Conservation (phyloP, 2,888 invertebrate genomes). For the Candidula unifasciata region DNA sequence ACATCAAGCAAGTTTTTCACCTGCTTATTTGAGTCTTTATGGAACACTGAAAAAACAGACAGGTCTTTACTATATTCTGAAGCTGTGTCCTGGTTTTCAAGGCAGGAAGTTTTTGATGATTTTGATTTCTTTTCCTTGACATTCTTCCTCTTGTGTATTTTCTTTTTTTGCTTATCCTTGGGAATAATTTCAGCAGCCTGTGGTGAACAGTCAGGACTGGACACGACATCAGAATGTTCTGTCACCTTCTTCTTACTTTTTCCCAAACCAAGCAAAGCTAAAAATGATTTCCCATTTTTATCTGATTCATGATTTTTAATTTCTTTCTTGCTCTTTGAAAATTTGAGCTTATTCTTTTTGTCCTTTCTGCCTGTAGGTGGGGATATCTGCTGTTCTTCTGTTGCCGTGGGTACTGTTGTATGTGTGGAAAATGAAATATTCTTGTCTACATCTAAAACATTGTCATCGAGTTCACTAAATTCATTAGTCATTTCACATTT, state of each 20-base stretch:
- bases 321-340: slow-evolving; percentile 57
- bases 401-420: not conserved
- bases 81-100: slow-evolving; percentile 35
- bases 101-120: not conserved
- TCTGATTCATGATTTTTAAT: slow-evolving; percentile 43
- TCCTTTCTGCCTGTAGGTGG: slow-evolving; percentile 37
- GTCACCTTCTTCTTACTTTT: slow-evolving; percentile 65
- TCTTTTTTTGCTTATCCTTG: not conserved
- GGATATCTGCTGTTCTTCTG: not conserved
- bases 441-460: no score
- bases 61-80: slow-evolving; percentile 62
- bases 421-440: not conserved
- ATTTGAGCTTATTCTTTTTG: slow-evolving; percentile 61
- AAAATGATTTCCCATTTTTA: slow-evolving; percentile 70
- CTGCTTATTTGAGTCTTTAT: slow-evolving; percentile 31
- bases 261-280: slow-evolving; percentile 66
- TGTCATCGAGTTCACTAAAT: not conserved
- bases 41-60: slow-evolving; percentile 67
- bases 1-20: slow-evolving; percentile 1
- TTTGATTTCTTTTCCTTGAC: slow-evolving; percentile 51
- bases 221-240: slow-evolving; percentile 42
- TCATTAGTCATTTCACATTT: not conserved
- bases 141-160: slow-evolving; percentile 53
- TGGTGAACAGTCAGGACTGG: slow-evolving; percentile 19
- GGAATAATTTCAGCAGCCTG: slow-evolving; percentile 47